Base-by-base conservation (phyloP, 2,113 vertebrate species). In the Neogale vison region DNA sequence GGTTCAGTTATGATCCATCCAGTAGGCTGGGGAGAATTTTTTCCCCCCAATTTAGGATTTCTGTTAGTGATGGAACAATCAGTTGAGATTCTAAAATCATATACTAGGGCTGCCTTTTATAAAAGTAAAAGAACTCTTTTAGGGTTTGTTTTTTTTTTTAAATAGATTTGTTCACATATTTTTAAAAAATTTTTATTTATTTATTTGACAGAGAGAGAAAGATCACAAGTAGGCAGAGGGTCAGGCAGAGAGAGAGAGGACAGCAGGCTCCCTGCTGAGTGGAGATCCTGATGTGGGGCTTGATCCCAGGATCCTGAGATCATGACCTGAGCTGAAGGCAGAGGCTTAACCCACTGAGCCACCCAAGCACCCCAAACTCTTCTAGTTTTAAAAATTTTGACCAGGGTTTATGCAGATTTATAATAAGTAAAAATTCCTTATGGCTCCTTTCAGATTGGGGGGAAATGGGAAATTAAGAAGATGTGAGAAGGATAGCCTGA, bases 71-170 rank as follows among this genome's bases (percentile, higher is more conserved):
- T 91, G 18, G 42, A 88, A 84, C 90, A 97, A 69, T 79, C 18
- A 59, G 34, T 77, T 93, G 72, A 93, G n/a, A 85, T 83, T 94
- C 86, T 23, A 45, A 96, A 94, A 92, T 93, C 24, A 47, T 95
- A 42, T 42, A 42, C 42, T 5, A 20, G 29, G 88, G 23, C 52
- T 94, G 7, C 47, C 24, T 95, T 91, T 72, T 83, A 65, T 9
- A 88, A 77, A 93, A 74, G 24, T 90, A 36, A 88, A 93, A 88
- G 59, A 93, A 31, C 13, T 71, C 52, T 55, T 55, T 55, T 18
- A 55, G 52, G 15, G 3, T 50, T 52, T 52, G 3, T 50, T 52
- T 52, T 52, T 52, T 55, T 55, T 52, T 55, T 55, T 55, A 6
- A 18, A 18, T 55, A 55, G 17, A 55, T 55, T 52, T 55, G 52